phyloP scores from a whole-genome alignment of 2,797 vertebrate genomes.

The Fratercula arctica region DNA sequence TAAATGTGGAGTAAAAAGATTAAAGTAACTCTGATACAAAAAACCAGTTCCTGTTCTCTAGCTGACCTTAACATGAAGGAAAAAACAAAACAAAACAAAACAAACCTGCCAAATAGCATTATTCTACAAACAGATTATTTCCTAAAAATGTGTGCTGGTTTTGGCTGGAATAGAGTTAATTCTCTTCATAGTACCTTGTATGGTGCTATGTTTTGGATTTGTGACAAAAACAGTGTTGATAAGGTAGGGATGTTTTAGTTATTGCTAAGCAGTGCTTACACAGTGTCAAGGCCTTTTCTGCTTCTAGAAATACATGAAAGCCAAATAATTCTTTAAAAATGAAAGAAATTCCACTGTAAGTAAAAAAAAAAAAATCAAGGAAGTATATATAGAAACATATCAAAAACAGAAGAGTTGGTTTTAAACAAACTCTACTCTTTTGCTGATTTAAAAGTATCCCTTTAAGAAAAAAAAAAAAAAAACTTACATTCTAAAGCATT shows the following conservation, averaged over 20 bases:
- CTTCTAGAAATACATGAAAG: background rate
- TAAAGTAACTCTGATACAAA: background rate
- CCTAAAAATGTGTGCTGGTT: background rate
- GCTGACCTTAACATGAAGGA: background rate
- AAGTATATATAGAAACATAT: background rate
- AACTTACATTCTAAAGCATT: constrained; percentile 87
- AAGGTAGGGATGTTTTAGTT: background rate
- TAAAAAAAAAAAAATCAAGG: background rate
- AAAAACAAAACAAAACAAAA: background rate
- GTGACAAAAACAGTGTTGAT: background rate
- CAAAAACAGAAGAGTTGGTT: background rate
- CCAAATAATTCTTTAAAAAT: background rate
- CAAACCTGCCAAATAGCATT: background rate
- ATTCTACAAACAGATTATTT: background rate
- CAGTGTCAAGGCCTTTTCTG: background rate
- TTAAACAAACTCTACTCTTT: background rate
- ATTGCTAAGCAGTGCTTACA: background rate
- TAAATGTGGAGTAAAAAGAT: background rate
- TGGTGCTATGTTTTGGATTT: background rate
- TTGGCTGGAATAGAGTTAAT: background rate
- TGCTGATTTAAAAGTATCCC: background rate
- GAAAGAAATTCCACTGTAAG: background rate
- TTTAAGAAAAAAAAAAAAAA: constrained; percentile 8
- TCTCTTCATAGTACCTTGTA: background rate
- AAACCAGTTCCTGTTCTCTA: background rate